phyloP scores from a whole-genome alignment of 2,888 invertebrate genomes.

The Andrena minutula region DNA sequence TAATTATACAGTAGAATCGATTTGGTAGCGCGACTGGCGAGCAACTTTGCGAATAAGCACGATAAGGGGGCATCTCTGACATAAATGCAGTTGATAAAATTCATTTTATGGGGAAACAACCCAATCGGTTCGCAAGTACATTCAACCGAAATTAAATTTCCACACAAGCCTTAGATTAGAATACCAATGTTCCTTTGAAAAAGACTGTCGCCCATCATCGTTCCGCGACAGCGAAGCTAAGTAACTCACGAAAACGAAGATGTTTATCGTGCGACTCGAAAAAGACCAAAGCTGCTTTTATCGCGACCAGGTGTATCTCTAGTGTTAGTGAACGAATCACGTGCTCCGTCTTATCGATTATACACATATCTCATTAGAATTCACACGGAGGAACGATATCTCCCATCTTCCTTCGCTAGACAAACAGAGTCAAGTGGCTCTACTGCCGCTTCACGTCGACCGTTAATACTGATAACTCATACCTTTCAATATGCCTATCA shows the following conservation, averaged over 20 bases:
- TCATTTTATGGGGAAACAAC: too few species aligned
- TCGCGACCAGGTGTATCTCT: background rate
- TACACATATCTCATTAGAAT: slow-evolving; percentile 1
- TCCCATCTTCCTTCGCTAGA: background rate
- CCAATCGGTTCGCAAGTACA: too few species aligned
- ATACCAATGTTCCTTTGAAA: background rate
- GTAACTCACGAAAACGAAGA: background rate
- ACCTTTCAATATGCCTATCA: background rate
- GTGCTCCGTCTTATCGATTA: background rate
- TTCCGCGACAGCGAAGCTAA: too few species aligned
- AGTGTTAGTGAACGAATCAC: background rate
- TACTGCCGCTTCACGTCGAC: background rate
- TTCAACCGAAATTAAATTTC: too few species aligned
- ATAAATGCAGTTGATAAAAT: too few species aligned
- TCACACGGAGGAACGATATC: background rate
- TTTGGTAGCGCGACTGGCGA: background rate
- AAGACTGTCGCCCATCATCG: background rate
- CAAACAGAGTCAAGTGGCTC: background rate
- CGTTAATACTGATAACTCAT: slow-evolving; percentile 21
- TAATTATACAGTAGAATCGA: background rate
- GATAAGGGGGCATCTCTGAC: too few species aligned
- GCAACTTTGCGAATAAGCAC: too few species aligned
- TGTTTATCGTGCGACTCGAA: background rate
- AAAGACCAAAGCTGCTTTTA: background rate
- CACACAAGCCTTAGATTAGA: too few species aligned